A percentile compares a stretch with the other conserved stretches of the same genome.
These are phyloP conservation scores for Syrista parreyssii DNA, from an alignment of 2,888 invertebrate genomes.

Conservation along the genomic window DNA sequence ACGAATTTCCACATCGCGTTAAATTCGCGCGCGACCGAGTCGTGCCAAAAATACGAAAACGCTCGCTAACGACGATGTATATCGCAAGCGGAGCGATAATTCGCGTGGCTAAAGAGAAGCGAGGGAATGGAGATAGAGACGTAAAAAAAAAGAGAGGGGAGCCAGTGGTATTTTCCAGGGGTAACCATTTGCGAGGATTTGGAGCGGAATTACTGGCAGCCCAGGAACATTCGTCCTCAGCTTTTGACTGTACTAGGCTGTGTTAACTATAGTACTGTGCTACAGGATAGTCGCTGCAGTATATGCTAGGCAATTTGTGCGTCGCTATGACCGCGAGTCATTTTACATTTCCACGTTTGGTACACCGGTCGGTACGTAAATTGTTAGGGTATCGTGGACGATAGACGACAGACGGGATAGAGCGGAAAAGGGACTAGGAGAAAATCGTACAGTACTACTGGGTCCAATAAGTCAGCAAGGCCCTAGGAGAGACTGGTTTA, in stretches of 20 bases:
- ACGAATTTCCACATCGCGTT: not conserved
- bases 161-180: not conserved
- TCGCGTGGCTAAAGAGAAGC: not conserved
- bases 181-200: not conserved
- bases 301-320: not conserved
- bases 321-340: not conserved
- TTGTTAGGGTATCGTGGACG: not conserved
- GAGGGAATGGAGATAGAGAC: not conserved
- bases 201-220: not conserved
- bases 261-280: not conserved
- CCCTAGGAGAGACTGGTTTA: slow-evolving; percentile 14
- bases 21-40: not conserved
- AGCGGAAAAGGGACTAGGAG: not conserved
- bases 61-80: not conserved
- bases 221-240: not conserved
- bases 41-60: not conserved
- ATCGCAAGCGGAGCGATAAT: not conserved
- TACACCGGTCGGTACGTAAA: not conserved
- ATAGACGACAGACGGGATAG: not conserved
- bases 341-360: not conserved
- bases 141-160: not conserved
- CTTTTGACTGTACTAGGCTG: not conserved
- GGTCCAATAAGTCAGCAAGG: slow-evolving; percentile 10
- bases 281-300: not conserved
- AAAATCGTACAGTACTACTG: not conserved